phyloP scores from a whole-genome alignment of 2,113 vertebrate species.

The Perca flavescens region DNA sequence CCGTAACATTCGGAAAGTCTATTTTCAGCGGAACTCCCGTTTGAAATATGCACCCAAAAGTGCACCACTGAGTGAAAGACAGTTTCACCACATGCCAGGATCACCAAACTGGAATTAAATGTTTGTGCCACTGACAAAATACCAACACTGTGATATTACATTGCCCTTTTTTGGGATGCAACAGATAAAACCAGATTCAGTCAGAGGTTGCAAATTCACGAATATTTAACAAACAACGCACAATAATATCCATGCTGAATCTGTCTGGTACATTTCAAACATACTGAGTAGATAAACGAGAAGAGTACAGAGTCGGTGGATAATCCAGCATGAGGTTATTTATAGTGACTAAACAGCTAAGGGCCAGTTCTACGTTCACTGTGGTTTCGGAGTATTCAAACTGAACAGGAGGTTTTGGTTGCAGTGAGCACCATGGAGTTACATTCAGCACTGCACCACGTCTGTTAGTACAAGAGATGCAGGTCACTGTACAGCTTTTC shows the following conservation, averaged over 20 bases:
- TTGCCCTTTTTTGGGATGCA: slow-evolving; percentile 7
- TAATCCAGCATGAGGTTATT: slow-evolving; percentile 40
- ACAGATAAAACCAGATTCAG: slow-evolving; percentile 14
- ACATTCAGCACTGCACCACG: slow-evolving; percentile 69
- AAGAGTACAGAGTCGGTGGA: not conserved
- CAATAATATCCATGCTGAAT: not conserved
- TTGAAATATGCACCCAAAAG: slow-evolving; percentile 8
- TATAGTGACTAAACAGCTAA: slow-evolving; percentile 9
- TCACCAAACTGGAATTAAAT: slow-evolving; percentile 1
- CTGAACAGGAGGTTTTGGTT: slow-evolving; percentile 53
- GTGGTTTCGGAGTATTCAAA: slow-evolving; percentile 38
- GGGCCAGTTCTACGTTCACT: slow-evolving; percentile 10
- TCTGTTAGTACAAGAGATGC: slow-evolving; percentile 1
- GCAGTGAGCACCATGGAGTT: slow-evolving; percentile 74
- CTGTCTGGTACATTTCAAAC: not conserved
- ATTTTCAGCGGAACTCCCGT: slow-evolving; percentile 35
- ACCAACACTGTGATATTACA: not conserved
- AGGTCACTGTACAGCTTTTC: slow-evolving; percentile 15
- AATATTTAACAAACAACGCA: slow-evolving; percentile 13
- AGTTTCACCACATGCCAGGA: not conserved
- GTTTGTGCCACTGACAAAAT: slow-evolving; percentile 7
- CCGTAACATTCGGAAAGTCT: not conserved
- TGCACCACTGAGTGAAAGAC: slow-evolving; percentile 11
- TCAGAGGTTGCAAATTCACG: not conserved
- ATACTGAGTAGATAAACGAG: not conserved